These are phyloP conservation scores for Motacilla tschutschensis DNA, from an alignment of 2,113 vertebrate species.

Conservation along the genomic window DNA sequence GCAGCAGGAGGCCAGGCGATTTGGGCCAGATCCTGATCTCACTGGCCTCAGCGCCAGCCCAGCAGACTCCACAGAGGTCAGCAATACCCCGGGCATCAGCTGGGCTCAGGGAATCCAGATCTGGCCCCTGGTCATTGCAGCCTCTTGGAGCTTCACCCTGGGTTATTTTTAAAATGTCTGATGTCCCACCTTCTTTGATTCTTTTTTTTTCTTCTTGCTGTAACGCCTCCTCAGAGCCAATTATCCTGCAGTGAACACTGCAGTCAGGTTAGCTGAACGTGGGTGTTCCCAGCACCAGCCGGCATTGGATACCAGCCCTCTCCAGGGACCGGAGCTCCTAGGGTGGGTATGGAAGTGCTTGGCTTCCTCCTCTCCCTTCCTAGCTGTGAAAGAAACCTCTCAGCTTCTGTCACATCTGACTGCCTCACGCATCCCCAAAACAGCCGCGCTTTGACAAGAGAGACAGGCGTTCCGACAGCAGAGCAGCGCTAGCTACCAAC, in stretches of 20 bases:
- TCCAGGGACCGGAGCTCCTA: conserved; percentile 20
- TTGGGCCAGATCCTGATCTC: conserved; percentile 30
- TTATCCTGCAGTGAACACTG: not conserved
- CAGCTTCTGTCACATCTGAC: conserved; percentile 50
- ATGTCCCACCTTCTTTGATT: conserved; percentile 19
- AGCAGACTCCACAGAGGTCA: not conserved
- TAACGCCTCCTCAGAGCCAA: not conserved
- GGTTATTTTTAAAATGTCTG: conserved; percentile 29
- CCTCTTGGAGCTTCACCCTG: not conserved
- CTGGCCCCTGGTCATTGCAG: not conserved
- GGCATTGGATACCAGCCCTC: conserved; percentile 4
- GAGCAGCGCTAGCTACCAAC: not conserved
- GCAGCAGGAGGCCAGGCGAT: conserved; percentile 16
- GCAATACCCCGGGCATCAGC: not conserved
- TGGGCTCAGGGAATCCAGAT: not conserved
- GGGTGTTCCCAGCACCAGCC: not conserved
- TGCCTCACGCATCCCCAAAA: conserved; percentile 68
- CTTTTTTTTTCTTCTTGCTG: not conserved
- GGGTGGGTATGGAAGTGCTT: conserved; percentile 49
- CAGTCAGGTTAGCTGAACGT: conserved; percentile 12
- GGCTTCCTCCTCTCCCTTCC: conserved; percentile 33
- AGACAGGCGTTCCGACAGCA: conserved; percentile 31
- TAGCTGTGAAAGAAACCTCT: conserved; percentile 52
- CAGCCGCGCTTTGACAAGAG: conserved; percentile 43
- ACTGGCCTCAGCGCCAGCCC: not conserved